phyloP scores from a whole-genome alignment of 2,113 vertebrate species.

The Vanacampus margaritifer region DNA sequence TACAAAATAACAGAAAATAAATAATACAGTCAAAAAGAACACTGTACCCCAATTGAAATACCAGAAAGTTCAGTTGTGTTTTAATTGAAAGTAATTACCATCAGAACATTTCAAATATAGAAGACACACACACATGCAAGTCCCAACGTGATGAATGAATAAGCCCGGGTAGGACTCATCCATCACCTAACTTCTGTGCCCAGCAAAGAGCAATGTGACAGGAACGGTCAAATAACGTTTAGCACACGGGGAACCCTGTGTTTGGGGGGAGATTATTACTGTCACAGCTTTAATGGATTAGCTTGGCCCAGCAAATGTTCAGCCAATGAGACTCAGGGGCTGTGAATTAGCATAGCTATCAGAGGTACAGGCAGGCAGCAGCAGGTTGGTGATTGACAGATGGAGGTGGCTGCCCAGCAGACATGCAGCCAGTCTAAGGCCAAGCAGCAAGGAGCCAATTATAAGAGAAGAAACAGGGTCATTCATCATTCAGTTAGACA shows the following conservation, averaged over 20 bases:
- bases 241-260: constrained; percentile 66
- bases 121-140: constrained; percentile 51
- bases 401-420: constrained; percentile 65
- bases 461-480: constrained; percentile 64
- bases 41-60: not conserved
- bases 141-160: constrained; percentile 65
- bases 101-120: constrained; percentile 40
- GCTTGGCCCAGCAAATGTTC: constrained; percentile 47
- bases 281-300: constrained; percentile 75
- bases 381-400: constrained; percentile 71
- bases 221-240: constrained; percentile 75
- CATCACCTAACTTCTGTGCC: constrained; percentile 58
- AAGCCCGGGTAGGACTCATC: constrained; percentile 57
- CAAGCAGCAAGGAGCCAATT: constrained; percentile 70
- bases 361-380: constrained; percentile 63
- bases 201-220: constrained; percentile 64
- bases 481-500: constrained; percentile 76
- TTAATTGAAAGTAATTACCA: constrained; percentile 30
- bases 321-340: constrained; percentile 56
- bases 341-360: constrained; percentile 74
- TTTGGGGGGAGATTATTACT: constrained; percentile 72
- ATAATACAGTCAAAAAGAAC: constrained; percentile 1
- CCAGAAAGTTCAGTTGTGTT: not conserved
- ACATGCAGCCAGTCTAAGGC: constrained; percentile 59
- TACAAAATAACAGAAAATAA: not conserved